phyloP scores from a whole-genome alignment of 2,113 vertebrate genomes.

The Vulpes vulpes region DNA sequence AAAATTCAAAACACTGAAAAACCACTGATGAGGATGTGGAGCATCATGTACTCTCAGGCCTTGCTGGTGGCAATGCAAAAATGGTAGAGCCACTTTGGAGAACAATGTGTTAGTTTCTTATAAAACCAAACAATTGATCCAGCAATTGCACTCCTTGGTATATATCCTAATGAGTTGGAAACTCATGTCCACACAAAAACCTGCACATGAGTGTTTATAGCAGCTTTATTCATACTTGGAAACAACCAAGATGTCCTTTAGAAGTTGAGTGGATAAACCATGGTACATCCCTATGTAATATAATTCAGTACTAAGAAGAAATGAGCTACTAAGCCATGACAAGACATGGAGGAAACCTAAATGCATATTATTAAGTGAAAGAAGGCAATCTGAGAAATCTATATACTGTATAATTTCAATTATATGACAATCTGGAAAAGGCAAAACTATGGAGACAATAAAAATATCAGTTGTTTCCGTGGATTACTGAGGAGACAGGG shows the following conservation, averaged over 20 bases:
- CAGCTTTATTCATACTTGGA: not conserved
- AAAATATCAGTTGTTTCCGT: not conserved
- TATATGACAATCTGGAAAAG: not conserved
- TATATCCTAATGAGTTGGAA: not conserved
- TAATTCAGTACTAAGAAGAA: not conserved
- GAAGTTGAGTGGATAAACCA: not conserved
- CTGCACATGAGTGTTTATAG: not conserved
- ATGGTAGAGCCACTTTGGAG: not conserved
- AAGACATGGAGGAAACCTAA: not conserved
- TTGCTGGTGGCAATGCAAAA: not conserved
- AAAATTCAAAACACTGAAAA: not conserved
- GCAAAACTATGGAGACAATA: not conserved
- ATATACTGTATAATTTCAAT: not conserved
- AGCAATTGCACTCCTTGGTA: not conserved
- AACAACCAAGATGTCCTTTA: conserved; percentile 13
- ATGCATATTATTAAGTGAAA: not conserved
- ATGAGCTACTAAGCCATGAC: not conserved
- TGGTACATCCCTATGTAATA: not conserved
- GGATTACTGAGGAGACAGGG: not conserved
- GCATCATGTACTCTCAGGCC: not conserved
- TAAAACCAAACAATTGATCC: not conserved
- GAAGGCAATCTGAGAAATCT: not conserved
- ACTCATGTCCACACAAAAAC: not conserved
- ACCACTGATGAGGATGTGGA: not conserved
- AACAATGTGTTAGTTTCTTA: conserved; percentile 1